Base-by-base conservation (phyloP, 2,888 invertebrate genomes). In the Neoitamus cyanurus region DNA sequence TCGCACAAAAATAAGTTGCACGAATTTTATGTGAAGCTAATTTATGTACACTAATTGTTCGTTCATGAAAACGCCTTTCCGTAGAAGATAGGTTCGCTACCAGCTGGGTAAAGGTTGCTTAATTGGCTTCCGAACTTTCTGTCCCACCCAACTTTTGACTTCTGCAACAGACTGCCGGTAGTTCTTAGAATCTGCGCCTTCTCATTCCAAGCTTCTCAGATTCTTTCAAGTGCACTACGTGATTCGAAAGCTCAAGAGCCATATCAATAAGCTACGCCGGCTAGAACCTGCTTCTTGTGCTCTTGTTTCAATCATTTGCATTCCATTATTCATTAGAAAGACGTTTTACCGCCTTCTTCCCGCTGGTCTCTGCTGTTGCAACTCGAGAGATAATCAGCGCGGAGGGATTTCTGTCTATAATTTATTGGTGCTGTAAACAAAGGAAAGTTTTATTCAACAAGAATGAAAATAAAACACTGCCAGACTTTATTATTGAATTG, bases 321-420 rank as follows among this genome's bases (percentile, higher is more conserved):
- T 73, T 73, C 73, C 37, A 73, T 73, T 73, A 73, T 73, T 31
- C 73, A 73, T 73, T 36, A 73, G 36, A 37, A 34, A 73, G 20
- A 73, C 31, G 31, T 37, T 37, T n/a, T 31, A 31, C 70, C 30
- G n/a, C n/a, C 70, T 31, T 70, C 34, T 1, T 2, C 70, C 58
- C 58, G 46, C 11, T 15, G 5, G 6, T 15, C 15, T n/a, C 46
- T 48, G 25, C 25, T 25, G 20, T 48, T 48, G 58, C 58, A 58
- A 42, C n/a, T 3, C n/a, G 15, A 15, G 25, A 58, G 58, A 58
- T 58, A 58, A 58, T 25, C 58, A 25, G 58, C 25, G 25, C 58
- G 58, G 31, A 31, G 31, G 15, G 31, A 30, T 70, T 25, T 70
- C 30, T 30, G 58, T n/a, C 70, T 13, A 70, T 31, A 31, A 70